Percentiles rank a stretch among this genome's conserved stretches.
phyloP scores from a whole-genome alignment of 2,113 vertebrate species.

The Ammodytes marinus region DNA sequence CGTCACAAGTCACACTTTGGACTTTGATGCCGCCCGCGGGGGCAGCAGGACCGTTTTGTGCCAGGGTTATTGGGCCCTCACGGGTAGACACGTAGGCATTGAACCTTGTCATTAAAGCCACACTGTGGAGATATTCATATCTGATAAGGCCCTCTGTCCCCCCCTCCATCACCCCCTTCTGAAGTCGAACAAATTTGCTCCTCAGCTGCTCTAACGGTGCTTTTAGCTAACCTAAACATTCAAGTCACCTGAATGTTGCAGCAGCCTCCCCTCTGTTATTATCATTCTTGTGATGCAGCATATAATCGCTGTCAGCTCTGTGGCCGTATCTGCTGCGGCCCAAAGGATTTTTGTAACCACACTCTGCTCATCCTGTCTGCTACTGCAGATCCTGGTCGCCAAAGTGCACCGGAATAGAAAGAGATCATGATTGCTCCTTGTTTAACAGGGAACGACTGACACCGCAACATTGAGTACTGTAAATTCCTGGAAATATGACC shows the following conservation, averaged over 20 bases:
- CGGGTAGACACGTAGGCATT: slow-evolving; percentile 40
- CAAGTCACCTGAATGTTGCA: slow-evolving; percentile 44
- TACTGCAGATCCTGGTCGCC: background rate
- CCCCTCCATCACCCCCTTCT: background rate
- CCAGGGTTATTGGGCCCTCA: slow-evolving; percentile 21
- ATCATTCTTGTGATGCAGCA: slow-evolving; percentile 59
- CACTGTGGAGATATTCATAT: slow-evolving; percentile 22
- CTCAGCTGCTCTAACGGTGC: slow-evolving; percentile 28
- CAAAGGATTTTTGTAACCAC: slow-evolving; percentile 10
- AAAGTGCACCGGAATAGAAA: slow-evolving; percentile 2
- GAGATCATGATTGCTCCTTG: background rate
- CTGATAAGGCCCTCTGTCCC: slow-evolving; percentile 41
- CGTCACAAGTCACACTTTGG: slow-evolving; percentile 29
- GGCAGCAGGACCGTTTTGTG: slow-evolving; percentile 4
- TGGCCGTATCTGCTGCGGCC: slow-evolving; percentile 19
- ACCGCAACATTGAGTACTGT: background rate
- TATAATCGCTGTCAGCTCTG: slow-evolving; percentile 39
- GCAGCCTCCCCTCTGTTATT: slow-evolving; percentile 50
- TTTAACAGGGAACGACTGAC: background rate
- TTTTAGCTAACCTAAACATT: slow-evolving; percentile 21
- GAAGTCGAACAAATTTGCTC: slow-evolving; percentile 26
- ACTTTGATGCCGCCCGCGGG: slow-evolving; percentile 45
- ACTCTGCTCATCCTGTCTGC: slow-evolving; percentile 6
- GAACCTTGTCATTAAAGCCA: slow-evolving; percentile 62
- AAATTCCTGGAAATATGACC: slow-evolving; percentile 12